Percentiles rank a stretch among this genome's conserved stretches.
Conservation (phyloP, 1,140 invertebrate genomes). For the Megathymus violae region DNA sequence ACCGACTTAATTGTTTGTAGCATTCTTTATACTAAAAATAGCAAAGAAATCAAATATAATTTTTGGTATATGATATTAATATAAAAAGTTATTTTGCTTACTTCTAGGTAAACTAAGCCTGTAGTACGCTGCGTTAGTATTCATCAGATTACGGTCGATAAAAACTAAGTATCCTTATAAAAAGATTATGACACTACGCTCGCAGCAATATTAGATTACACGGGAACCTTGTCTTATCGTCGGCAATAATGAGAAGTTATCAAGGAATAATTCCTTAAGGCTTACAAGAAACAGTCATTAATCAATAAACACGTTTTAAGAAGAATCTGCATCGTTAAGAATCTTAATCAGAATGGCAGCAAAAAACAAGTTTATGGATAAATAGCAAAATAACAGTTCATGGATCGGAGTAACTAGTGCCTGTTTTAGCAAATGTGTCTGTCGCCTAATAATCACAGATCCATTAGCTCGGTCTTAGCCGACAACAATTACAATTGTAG, state of each 20-base stretch:
- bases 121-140: too few relatives aligned
- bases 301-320: slow-evolving; percentile 55
- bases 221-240: slow-evolving; percentile 15
- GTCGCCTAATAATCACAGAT: slow-evolving; percentile 68
- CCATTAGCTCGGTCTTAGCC: slow-evolving; percentile 63
- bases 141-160: slow-evolving; percentile 4
- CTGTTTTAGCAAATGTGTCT: slow-evolving; percentile 66
- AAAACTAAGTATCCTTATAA: slow-evolving; percentile 25
- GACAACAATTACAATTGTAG: slow-evolving; percentile 60
- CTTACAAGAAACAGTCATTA: slow-evolving; percentile 61
- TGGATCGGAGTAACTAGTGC: slow-evolving; percentile 43
- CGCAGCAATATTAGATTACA: slow-evolving; percentile 24
- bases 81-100: too few relatives aligned
- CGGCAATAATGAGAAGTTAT: slow-evolving; percentile 32
- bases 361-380: slow-evolving; percentile 54
- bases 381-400: slow-evolving; percentile 48
- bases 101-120: too few relatives aligned
- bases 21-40: too few relatives aligned
- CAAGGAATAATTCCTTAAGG: slow-evolving; percentile 33
- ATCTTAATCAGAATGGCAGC: slow-evolving; percentile 56
- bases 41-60: too few relatives aligned
- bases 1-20: too few relatives aligned
- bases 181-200: slow-evolving; percentile 19
- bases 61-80: too few relatives aligned
- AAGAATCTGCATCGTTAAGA: slow-evolving; percentile 51